Conservation (phyloP, 2,888 invertebrate species). For the Gerosis bhagava region DNA sequence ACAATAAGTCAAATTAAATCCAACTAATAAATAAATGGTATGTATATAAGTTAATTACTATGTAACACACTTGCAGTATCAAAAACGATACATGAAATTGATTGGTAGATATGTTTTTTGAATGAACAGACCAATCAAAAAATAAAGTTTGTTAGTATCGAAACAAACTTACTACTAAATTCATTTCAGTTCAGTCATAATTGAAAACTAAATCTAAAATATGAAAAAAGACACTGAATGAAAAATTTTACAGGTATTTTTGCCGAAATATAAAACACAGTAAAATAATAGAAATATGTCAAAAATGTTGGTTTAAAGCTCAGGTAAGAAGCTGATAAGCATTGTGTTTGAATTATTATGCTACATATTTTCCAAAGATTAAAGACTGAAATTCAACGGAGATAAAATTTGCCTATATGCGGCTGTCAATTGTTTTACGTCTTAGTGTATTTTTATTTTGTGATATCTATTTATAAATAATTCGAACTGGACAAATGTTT, state of each 20-base stretch:
- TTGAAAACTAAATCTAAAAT: constrained; percentile 50
- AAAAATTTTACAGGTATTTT: constrained; percentile 54
- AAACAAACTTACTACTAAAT: no score
- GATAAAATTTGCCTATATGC: constrained; percentile 62
- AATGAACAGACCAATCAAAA: constrained; percentile 25
- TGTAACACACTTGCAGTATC: no score
- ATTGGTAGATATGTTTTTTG: constrained; percentile 22
- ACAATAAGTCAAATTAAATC: no score
- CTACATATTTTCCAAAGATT: no score
- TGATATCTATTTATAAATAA: constrained; percentile 36
- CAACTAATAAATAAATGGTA: no score
- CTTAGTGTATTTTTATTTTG: constrained; percentile 49
- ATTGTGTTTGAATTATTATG: no score
- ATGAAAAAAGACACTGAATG: constrained; percentile 53
- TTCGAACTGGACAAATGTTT: constrained; percentile 46
- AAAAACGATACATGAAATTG: no score
- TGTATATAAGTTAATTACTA: no score
- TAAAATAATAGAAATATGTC: constrained; percentile 43
- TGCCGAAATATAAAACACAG: constrained; percentile 52
- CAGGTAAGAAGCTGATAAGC: constrained; percentile 50
- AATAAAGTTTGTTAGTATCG: background rate
- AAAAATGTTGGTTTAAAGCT: constrained; percentile 54
- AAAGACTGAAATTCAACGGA: constrained; percentile 44
- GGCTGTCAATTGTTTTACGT: constrained; percentile 81
- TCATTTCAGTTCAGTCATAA: no score